Evolutionary conservation across 1,140 invertebrate genomes (phyloP).

Genomic region (Adoxophyes honmai): DNA sequence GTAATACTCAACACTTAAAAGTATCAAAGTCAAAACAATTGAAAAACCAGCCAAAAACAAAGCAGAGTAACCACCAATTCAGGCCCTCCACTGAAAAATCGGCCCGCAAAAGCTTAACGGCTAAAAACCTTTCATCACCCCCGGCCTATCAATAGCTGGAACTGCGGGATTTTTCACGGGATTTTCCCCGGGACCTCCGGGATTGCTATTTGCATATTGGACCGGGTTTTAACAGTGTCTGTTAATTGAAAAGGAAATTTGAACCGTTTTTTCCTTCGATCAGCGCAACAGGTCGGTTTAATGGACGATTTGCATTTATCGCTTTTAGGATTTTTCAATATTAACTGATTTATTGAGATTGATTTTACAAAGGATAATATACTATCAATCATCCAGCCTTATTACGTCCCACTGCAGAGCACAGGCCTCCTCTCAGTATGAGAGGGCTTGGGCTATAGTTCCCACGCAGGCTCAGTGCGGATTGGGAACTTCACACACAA

Average conservation of each 20-base stretch:
- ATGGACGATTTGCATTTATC: neutral
- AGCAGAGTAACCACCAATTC: neutral
- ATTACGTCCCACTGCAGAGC: no score
- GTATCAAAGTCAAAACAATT: no score
- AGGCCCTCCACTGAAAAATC: conserved; percentile 29
- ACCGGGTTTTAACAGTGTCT: conserved; percentile 29
- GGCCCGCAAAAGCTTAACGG: conserved; percentile 23
- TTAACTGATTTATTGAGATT: neutral
- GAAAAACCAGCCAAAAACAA: neutral
- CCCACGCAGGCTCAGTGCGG: no score
- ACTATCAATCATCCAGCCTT: no score
- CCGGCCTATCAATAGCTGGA: conserved; percentile 60
- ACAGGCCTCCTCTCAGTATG: no score
- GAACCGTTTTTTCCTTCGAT: conserved; percentile 18
- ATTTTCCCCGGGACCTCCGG: conserved; percentile 33
- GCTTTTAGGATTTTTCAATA: no score
- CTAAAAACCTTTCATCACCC: conserved; percentile 39
- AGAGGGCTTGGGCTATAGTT: no score
- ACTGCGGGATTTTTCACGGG: conserved; percentile 34
- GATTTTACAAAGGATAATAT: no score
- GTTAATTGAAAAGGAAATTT: conserved; percentile 31
- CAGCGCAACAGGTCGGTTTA: conserved; percentile 7
- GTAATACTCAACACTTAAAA: no score
- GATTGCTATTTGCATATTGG: conserved; percentile 54
- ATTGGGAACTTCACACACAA: no score